Percentiles rank a stretch among this genome's conserved stretches.
These are phyloP conservation scores for Orchesellides sinensis DNA, from an alignment of 2,888 invertebrate species.

Conservation along the genomic window DNA sequence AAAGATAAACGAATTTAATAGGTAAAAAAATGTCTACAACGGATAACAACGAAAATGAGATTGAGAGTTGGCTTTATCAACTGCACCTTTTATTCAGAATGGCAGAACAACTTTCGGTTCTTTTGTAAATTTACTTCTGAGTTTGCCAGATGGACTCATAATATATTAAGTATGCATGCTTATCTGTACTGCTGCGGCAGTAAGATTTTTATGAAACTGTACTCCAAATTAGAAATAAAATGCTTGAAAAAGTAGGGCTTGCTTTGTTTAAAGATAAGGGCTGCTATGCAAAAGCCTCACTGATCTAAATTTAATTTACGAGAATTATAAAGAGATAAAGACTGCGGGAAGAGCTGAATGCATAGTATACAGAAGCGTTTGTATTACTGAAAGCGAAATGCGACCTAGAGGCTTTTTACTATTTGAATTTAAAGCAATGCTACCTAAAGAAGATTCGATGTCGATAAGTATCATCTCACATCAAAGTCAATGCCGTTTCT, in stretches of 20 bases:
- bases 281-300: neutral
- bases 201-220: no score
- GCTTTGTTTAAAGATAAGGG: neutral
- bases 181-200: neutral
- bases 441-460: neutral
- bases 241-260: neutral
- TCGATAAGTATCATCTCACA: neutral
- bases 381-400: neutral
- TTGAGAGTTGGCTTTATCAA: neutral
- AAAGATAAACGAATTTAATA: neutral
- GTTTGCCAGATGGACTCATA: neutral
- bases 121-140: constrained; percentile 20
- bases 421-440: neutral
- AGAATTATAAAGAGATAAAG: neutral
- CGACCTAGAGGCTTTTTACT: neutral
- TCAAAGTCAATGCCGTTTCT: constrained; percentile 16
- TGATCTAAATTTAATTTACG: neutral
- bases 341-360: neutral
- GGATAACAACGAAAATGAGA: neutral
- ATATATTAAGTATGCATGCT: no score
- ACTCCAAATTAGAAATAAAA: no score
- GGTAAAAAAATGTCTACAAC: neutral
- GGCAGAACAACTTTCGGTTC: constrained; percentile 28
- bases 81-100: neutral
- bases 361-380: neutral